These are phyloP conservation scores for Oryzias melastigma DNA, from an alignment of 2,113 vertebrate genomes.

Conservation along the genomic window DNA sequence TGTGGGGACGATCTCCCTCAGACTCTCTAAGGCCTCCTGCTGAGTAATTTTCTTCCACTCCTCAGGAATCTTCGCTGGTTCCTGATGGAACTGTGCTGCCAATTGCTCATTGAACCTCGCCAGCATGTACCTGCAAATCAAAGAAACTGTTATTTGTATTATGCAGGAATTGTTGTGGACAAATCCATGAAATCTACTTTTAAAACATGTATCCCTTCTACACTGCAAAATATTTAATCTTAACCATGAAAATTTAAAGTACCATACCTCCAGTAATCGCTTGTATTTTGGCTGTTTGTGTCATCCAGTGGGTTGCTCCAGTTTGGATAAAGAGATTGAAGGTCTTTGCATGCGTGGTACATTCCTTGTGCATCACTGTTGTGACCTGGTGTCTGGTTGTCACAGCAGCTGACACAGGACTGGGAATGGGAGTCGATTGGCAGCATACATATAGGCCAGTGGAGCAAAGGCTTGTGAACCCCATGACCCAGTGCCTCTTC, in stretches of 20 bases:
- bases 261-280: constrained; percentile 71
- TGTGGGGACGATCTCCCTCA: constrained; percentile 44
- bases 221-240: background rate
- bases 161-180: background rate
- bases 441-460: constrained; percentile 66
- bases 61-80: constrained; percentile 50
- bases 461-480: constrained; percentile 57
- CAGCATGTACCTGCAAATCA: constrained; percentile 60
- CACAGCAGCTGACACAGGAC: constrained; percentile 26
- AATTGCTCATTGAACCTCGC: constrained; percentile 63
- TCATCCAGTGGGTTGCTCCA: constrained; percentile 59
- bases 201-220: background rate
- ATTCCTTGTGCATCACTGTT: constrained; percentile 21
- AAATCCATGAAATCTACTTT: background rate
- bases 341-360: constrained; percentile 28
- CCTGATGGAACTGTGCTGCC: constrained; percentile 52
- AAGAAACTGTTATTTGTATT: background rate
- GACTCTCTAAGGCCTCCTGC: constrained; percentile 57
- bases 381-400: constrained; percentile 18
- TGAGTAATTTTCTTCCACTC: constrained; percentile 64
- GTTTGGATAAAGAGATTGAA: constrained; percentile 53
- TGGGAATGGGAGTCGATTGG: constrained; percentile 22
- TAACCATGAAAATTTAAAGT: background rate
- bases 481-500: constrained; percentile 51
- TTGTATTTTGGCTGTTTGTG: constrained; percentile 25